Base-by-base conservation (phyloP, 2,797 vertebrate species). In the Anabas testudineus region DNA sequence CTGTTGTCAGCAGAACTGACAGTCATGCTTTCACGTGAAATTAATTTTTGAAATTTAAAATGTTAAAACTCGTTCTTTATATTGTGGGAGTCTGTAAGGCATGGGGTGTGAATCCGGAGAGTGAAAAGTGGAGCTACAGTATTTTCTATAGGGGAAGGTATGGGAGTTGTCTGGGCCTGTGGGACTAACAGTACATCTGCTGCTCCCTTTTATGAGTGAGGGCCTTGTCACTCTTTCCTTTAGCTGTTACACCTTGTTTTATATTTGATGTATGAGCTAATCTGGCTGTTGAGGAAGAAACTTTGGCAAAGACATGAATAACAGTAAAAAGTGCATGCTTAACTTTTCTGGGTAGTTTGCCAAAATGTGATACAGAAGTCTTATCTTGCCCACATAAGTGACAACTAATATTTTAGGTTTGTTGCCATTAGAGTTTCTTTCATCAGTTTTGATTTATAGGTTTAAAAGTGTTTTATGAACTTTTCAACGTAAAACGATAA, bases 141-240 rank as follows among this genome's bases (percentile, higher is more conserved):
- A 10, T 39, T 66, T 65, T 57, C 67, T 54, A 48, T 67, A 19
- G 52, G 16, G 47, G 55, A 56, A 55, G 71, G 47, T 59, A 28
- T 58, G 37, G 57, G 81, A 80, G 81, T 21, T 85, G 84, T 83
- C 74, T 74, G 62, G 68, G 58, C 82, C 49, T 82, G 84, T 71
- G 47, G 9, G 42, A n/a, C 43, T 7, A 26, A 60, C 57, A 54
- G 39, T 52, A 32, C 22, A 34, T 63, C 49, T 48, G 68, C 76
- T 45, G 0, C 82, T 79, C 76, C 78, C 59, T 74, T 65, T 77
- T 43, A 69, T 52, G 75, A 81, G 43, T 47, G 9, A 65, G 28
- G 28, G 22, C 62, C 46, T 34, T 70, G 63, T 77, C 74, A 66
- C 21, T 60, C 24, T 66, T 32, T 71, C 56, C 47, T 56, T 52